phyloP scores from a whole-genome alignment of 2,888 invertebrate genomes.

The Lordiphosa andalusiaca region DNA sequence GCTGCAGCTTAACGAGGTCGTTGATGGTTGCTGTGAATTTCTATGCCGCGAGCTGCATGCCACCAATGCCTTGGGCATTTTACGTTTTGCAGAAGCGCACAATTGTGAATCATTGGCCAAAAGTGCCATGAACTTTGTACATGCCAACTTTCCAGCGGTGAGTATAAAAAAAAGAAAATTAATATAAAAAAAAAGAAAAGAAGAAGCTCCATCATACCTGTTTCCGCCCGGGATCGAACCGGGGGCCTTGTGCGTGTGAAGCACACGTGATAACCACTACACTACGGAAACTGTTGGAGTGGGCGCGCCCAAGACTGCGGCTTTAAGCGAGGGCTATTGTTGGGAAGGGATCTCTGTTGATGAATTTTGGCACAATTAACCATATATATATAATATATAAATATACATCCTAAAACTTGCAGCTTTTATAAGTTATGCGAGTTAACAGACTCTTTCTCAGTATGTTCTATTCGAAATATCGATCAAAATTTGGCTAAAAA shows the following conservation, averaged over 20 bases:
- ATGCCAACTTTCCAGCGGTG: constrained; percentile 89
- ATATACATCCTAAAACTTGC: no score
- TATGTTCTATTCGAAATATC: no score
- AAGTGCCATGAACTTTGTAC: constrained; percentile 90
- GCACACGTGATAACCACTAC: constrained; percentile 80
- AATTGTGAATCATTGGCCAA: constrained; percentile 89
- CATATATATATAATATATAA: no score
- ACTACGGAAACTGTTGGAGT: constrained; percentile 75
- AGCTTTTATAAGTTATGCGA: no score
- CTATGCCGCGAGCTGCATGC: constrained; percentile 91
- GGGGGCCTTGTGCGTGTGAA: constrained; percentile 80
- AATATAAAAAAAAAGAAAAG: constrained; percentile 6
- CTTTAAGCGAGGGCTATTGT: background rate
- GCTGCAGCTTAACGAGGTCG: constrained; percentile 91
- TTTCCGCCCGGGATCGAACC: constrained; percentile 80
- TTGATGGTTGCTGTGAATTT: constrained; percentile 91
- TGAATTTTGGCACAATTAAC: no score
- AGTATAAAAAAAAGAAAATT: constrained; percentile 79
- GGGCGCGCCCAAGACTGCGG: background rate
- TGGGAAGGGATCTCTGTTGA: no score
- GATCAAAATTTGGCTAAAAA: no score
- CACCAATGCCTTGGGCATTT: constrained; percentile 93
- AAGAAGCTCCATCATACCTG: no score
- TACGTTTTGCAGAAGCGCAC: constrained; percentile 94
- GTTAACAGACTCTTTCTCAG: no score